These are phyloP conservation scores for Drosophila yooni DNA, from an alignment of 2,888 invertebrate genomes.

Conservation along the genomic window DNA sequence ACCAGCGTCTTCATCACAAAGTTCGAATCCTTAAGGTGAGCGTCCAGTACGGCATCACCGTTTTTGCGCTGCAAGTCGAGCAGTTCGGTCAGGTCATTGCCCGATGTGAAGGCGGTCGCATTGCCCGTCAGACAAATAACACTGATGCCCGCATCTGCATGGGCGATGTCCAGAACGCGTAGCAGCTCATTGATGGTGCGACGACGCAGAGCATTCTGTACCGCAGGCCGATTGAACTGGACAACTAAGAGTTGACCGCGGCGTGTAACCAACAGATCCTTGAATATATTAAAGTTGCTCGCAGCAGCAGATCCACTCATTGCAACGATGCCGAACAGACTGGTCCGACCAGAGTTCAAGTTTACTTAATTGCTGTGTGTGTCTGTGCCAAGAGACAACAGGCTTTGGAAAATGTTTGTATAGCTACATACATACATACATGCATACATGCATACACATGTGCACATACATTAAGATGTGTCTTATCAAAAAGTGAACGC, in stretches of 20 bases:
- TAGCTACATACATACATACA: not conserved
- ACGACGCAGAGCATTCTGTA: constrained; percentile 91
- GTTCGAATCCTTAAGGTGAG: constrained; percentile 76
- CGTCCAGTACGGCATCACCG: constrained; percentile 63
- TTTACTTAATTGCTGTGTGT: constrained; percentile 12
- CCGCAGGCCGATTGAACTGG: constrained; percentile 90
- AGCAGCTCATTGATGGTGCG: constrained; percentile 89
- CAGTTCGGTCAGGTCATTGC: constrained; percentile 64
- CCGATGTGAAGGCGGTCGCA: constrained; percentile 67
- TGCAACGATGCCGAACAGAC: constrained; percentile 33
- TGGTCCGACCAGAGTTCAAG: constrained; percentile 15
- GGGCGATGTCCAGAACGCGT: constrained; percentile 89
- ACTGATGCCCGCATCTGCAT: constrained; percentile 87
- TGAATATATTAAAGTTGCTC: constrained; percentile 43
- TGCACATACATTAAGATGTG: not conserved
- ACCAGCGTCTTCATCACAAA: constrained; percentile 87
- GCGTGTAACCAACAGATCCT: constrained; percentile 70
- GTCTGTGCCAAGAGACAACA: constrained; percentile 21
- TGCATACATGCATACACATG: not conserved
- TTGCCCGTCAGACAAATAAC: constrained; percentile 90
- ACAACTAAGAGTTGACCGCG: constrained; percentile 87
- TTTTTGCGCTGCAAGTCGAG: constrained; percentile 27
- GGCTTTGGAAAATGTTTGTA: constrained; percentile 25
- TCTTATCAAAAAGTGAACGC: constrained; percentile 36
- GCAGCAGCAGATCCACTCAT: constrained; percentile 44